phyloP scores from a whole-genome alignment of 2,113 vertebrate genomes.

The Meriones unguiculatus region DNA sequence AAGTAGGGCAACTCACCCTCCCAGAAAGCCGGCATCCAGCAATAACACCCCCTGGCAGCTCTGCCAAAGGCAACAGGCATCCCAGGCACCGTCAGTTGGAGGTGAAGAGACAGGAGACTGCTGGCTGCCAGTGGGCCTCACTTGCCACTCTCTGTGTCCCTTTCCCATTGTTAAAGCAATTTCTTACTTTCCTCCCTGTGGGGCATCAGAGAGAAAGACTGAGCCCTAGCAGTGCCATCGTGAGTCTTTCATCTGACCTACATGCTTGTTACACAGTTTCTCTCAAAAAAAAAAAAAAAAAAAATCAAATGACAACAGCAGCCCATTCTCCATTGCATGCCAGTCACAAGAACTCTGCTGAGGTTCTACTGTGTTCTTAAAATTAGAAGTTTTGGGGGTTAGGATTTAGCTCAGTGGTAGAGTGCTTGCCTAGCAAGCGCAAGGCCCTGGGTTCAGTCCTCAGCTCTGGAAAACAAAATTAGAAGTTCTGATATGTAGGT shows the following conservation, averaged over 20 bases:
- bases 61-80: neutral
- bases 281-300: neutral
- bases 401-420: no score
- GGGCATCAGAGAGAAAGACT: neutral
- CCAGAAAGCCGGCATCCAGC: neutral
- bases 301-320: neutral
- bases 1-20: neutral
- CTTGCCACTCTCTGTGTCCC: neutral
- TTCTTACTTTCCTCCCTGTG: neutral
- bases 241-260: conserved; percentile 9
- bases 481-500: neutral
- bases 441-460: no score
- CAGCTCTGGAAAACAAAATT: no score
- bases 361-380: neutral
- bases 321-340: neutral
- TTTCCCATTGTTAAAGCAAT: neutral
- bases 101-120: neutral
- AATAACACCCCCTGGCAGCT: neutral
- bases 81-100: neutral
- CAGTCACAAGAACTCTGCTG: neutral
- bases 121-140: neutral
- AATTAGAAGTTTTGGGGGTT: no score
- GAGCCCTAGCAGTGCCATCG: neutral
- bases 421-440: no score
- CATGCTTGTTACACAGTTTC: neutral